A percentile compares a stretch with the other conserved stretches of the same genome.
Conservation (phyloP, 2,113 vertebrate genomes). For the Edolisoma coerulescens region DNA sequence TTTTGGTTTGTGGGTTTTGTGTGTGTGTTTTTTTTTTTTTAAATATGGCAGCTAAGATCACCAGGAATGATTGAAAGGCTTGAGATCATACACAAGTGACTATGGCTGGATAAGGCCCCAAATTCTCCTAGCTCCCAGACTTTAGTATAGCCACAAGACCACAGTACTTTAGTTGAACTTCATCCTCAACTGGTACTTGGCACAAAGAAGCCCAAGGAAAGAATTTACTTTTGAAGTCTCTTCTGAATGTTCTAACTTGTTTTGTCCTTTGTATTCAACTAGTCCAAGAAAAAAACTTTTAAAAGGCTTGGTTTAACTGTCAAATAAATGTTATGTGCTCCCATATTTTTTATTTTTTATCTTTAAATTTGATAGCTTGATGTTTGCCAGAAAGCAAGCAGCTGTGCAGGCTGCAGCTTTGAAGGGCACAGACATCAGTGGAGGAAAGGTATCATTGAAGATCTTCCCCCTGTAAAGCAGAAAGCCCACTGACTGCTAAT, state of each 20-base stretch:
- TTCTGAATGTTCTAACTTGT: slow-evolving; percentile 15
- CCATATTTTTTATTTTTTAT: neutral
- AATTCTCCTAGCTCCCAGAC: neutral
- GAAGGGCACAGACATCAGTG: neutral
- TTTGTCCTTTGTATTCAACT: neutral
- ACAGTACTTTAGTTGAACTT: neutral
- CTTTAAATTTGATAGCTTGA: neutral
- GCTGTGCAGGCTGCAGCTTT: neutral
- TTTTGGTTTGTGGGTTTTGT: neutral
- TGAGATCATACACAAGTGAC: neutral
- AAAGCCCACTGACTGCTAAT: neutral
- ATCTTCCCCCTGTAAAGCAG: neutral
- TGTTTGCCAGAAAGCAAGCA: neutral
- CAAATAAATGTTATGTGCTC: neutral
- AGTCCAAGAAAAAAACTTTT: neutral
- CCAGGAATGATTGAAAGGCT: neutral
- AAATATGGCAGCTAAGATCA: neutral
- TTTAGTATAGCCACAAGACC: neutral
- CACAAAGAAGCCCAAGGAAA: neutral
- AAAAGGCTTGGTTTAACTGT: neutral
- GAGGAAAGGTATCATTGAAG: neutral
- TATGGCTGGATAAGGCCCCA: neutral
- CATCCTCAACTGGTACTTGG: neutral
- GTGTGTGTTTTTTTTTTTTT: neutral
- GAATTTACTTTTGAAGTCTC: slow-evolving; percentile 25